Evolutionary conservation across 1,140 invertebrate genomes (phyloP).

Genomic region (Cepaea nemoralis): DNA sequence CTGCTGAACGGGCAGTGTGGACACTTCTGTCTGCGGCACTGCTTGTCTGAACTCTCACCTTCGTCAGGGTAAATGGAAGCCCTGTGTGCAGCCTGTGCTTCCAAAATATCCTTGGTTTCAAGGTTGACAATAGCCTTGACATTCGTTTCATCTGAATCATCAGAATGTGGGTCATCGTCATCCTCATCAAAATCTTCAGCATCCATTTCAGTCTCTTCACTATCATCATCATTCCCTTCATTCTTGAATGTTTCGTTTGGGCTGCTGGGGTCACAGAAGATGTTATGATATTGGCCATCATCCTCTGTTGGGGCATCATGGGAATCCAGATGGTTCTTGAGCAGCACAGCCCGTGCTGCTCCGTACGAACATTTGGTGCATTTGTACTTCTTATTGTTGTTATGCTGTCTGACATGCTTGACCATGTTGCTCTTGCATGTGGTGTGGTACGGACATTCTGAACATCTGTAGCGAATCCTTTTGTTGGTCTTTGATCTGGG

Average conservation of each 20-base stretch:
- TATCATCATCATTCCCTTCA: constrained; percentile 34
- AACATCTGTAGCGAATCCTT: constrained; percentile 57
- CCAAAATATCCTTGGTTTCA: constrained; percentile 24
- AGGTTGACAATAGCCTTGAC: constrained; percentile 27
- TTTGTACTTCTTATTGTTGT: constrained; percentile 56
- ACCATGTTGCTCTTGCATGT: constrained; percentile 59
- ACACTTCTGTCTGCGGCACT: constrained; percentile 52
- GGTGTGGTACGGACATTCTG: constrained; percentile 58
- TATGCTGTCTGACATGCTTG: constrained; percentile 61
- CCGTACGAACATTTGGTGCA: constrained; percentile 60
- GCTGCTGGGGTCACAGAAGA: constrained; percentile 52
- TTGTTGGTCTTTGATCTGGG: constrained; percentile 27
- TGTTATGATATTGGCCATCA: constrained; percentile 48
- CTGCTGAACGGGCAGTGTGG: constrained; percentile 57
- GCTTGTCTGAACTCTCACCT: constrained; percentile 43
- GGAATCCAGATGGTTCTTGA: constrained; percentile 55
- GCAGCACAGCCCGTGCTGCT: constrained; percentile 52
- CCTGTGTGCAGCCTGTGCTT: constrained; percentile 38
- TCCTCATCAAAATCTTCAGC: constrained; percentile 4
- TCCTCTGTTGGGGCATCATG: constrained; percentile 45
- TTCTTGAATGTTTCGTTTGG: background rate
- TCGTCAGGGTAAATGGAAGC: background rate
- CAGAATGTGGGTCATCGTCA: constrained; percentile 15
- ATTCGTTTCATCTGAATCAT: constrained; percentile 28
- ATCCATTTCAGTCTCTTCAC: constrained; percentile 44